Evolutionary conservation across 2,113 vertebrate species (phyloP).

Genomic region (Brienomyrus longianalis): DNA sequence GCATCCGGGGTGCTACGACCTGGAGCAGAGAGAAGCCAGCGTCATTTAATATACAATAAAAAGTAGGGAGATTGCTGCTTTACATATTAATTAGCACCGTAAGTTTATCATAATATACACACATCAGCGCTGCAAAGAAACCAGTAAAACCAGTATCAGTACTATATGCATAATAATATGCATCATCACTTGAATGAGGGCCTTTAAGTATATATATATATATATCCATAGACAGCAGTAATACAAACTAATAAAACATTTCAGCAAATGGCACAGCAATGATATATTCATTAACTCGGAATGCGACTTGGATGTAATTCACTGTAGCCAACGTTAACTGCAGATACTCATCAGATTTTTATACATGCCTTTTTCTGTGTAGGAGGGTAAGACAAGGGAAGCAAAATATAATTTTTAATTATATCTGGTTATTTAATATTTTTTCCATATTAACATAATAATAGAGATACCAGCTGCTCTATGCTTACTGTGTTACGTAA

Average conservation of each 20-base stretch:
- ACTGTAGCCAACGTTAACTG: background rate
- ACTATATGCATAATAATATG: background rate
- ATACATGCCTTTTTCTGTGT: background rate
- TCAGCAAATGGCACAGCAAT: background rate
- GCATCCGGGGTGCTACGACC: background rate
- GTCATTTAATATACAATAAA: background rate
- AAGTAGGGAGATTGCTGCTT: background rate
- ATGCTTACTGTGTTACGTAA: background rate
- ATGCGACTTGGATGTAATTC: background rate
- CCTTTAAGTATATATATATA: background rate
- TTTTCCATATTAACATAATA: background rate
- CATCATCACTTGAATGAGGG: background rate
- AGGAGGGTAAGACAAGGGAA: background rate
- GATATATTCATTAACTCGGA: background rate
- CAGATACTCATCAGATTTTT: background rate
- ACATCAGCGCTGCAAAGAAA: background rate
- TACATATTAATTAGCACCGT: background rate
- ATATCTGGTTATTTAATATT: background rate
- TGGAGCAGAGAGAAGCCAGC: background rate
- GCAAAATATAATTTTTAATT: background rate
- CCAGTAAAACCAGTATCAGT: background rate
- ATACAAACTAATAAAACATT: background rate
- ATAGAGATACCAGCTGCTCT: background rate
- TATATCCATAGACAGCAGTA: background rate
- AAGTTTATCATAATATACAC: background rate